Base-by-base conservation (phyloP, 2,113 vertebrate species). In the Pygoscelis antarcticus region DNA sequence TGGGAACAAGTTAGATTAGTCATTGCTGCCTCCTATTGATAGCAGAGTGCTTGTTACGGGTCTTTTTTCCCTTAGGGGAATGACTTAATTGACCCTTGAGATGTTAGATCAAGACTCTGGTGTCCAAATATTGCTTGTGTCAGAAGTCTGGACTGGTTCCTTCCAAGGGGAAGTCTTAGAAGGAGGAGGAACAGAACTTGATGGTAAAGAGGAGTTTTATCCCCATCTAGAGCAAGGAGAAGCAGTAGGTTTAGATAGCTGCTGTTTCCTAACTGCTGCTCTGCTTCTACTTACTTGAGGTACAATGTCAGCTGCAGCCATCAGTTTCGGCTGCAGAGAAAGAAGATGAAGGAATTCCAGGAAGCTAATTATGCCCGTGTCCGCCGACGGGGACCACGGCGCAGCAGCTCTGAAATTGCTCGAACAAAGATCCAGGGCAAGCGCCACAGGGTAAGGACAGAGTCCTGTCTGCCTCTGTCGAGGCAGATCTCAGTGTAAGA, bases 261-360 rank as follows among this genome's bases (percentile, higher is more conserved):
- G 46, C 66, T 64, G 29, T 93, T 86, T 90, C 58, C 34, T 96
- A 46, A 93, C 70, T 88, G 68, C 85, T 92, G n/a, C 46, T 77
- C 42, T 86, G 47, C 58, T 92, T 78, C 64, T 80, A 7, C 66
- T 92, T 47, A 30, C 47, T 83, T 20, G 94, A 99, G 99, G 98
- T 99, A 99, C 97, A 99, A 99, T 5, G 99, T 99, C 72, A 99
- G 99, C 98, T 99, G 99, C 95, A 99, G 99, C 86, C 99, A 99
- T 90, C 99, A 99, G 97, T 99, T 99, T 83, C 99, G 99, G 66
- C 91, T 98, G 46, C 99, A 99, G 91, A 98, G 99, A 71, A 99
- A 99, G 87, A 98, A 99, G 93, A 98, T 98, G 90, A 98, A 98
- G 46, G 98, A 98, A 16, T 93, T 98, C 20, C 96, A 99, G 36